These are phyloP conservation scores for Gallinago jamesoni DNA, from an alignment of 2,113 vertebrate genomes.

Conservation along the genomic window DNA sequence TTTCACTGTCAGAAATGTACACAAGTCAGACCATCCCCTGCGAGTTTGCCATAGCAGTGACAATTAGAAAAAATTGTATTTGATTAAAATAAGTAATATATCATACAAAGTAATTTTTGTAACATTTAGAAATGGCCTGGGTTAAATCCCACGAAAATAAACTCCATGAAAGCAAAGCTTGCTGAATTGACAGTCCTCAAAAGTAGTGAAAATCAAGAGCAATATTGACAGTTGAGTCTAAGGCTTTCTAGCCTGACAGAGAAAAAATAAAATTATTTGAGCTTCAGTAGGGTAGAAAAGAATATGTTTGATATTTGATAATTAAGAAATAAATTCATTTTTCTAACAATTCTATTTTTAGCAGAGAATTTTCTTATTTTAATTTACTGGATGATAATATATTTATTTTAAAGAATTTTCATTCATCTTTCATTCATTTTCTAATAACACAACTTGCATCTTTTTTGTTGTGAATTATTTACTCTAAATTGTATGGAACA, in stretches of 20 bases:
- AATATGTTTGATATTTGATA: background rate
- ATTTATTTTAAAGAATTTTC: background rate
- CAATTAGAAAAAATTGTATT: constrained; percentile 79
- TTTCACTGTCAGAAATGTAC: constrained; percentile 92
- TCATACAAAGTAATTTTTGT: constrained; percentile 41
- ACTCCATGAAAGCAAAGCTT: background rate
- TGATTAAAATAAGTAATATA: constrained; percentile 80
- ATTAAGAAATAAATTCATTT: background rate
- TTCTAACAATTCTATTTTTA: background rate
- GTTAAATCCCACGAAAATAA: background rate
- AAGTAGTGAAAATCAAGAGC: background rate
- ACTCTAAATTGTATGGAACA: background rate
- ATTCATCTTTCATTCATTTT: background rate
- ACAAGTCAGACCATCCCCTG: constrained; percentile 91
- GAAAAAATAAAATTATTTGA: background rate
- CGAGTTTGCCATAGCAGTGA: constrained; percentile 77
- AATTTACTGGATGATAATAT: background rate
- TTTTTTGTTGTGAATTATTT: background rate
- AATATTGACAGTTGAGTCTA: background rate
- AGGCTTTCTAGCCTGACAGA: background rate
- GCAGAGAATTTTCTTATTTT: background rate
- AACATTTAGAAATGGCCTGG: background rate
- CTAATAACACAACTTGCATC: background rate
- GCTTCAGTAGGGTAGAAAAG: background rate
- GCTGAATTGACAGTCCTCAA: background rate